Base-by-base conservation (phyloP, 2,888 invertebrate species). In the Andricus quercusramuli region DNA sequence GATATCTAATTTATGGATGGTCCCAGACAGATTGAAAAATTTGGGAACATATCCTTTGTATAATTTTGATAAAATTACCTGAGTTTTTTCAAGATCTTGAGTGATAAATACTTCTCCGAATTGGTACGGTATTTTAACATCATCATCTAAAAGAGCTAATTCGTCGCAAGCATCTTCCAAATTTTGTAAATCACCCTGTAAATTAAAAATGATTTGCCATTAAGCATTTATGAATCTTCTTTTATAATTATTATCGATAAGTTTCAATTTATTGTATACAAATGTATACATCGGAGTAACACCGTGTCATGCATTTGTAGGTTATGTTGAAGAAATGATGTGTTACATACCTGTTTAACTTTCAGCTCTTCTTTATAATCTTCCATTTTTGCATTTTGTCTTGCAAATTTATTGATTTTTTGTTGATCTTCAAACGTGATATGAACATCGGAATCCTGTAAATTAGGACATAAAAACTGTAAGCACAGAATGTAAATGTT, bases 391-490 rank as follows among this genome's bases (percentile, higher is more conserved):
- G 98, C 98, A 94, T 99, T 99, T 84, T 97, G 95, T 83, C 98
- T 95, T 1, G 99, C 99, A 93, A 99, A 99, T 92, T 96, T 96
- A 93, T 99, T 99, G 84, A 99, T 99, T 94, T 98, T 98, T 91
- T 98, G 97, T 93, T 99, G 99, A 94, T 99, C 99, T 93, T 98
- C 99, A 90, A 95, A 97, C 0, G 98, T 97, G 88, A 99, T 98
- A 92, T 98, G 97, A 82, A 98, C 97, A 94, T 98, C 98, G 76
- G 96, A 96, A 90, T 98, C 97, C 96, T 96, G 9, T 37, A 88
- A 74, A 56, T 32, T 32, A 56, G 84, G 93, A 89, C 78, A 84
- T 65, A 74, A 91, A 91, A 82, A 80, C 65, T 77, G 68, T 29
- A 25, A 65, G 44, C 15, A 80, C 79, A 85, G 83, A 85, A 85